These are phyloP conservation scores for Nemoura dubitans DNA, from an alignment of 2,888 invertebrate species.

Conservation along the genomic window DNA sequence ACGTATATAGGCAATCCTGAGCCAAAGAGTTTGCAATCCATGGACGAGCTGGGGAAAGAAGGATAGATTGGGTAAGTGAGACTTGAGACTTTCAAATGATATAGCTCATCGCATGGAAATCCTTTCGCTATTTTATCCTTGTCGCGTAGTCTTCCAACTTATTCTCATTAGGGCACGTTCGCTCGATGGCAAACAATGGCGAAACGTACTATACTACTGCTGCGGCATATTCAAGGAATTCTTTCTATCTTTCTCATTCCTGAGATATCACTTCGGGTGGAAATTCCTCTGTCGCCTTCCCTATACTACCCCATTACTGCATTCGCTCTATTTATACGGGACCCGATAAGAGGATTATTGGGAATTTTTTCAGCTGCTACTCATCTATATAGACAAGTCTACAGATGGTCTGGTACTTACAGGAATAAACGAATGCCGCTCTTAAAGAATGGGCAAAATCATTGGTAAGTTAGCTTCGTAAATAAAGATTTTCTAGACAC, in stretches of 20 bases:
- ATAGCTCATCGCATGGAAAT: conserved; percentile 33
- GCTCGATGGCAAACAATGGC: conserved; percentile 39
- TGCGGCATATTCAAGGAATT: conserved; percentile 8
- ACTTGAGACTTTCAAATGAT: conserved; percentile 47
- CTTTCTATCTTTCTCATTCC: conserved; percentile 17
- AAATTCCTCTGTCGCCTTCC: conserved; percentile 27
- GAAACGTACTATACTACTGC: neutral
- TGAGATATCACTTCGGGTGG: neutral
- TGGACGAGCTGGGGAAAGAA: neutral
- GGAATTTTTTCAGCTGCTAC: conserved; percentile 40
- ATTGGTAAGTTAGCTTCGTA: neutral
- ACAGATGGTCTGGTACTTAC: neutral
- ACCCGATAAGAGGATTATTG: conserved; percentile 46
- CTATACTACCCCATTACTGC: conserved; percentile 24
- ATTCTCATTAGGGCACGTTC: conserved; percentile 45
- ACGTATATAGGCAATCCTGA: neutral
- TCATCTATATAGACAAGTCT: conserved; percentile 19
- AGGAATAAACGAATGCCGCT: neutral
- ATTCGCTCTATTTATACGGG: conserved; percentile 8
- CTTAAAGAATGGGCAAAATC: neutral
- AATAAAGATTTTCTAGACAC: neutral
- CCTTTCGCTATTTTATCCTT: conserved; percentile 43
- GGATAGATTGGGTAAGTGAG: conserved; percentile 47
- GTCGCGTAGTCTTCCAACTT: conserved; percentile 42
- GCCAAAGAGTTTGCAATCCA: neutral